Evolutionary conservation across 2,797 vertebrate species (phyloP).

Genomic region (Setipinna tenuifilis): DNA sequence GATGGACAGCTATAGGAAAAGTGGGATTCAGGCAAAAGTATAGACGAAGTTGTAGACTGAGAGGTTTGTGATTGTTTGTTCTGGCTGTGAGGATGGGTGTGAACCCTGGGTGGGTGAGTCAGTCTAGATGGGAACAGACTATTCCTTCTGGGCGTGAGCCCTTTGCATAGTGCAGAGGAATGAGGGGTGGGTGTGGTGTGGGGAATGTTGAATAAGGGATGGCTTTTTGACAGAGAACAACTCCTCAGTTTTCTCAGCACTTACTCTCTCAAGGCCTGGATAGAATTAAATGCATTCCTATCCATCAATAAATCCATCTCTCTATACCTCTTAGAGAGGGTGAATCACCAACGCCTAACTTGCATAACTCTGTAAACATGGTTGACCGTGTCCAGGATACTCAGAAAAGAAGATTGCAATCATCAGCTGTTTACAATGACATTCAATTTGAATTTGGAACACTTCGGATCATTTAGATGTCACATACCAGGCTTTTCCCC

Average conservation of each 20-base stretch:
- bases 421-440: not conserved
- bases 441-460: not conserved
- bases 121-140: not conserved
- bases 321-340: not conserved
- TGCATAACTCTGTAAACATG: not conserved
- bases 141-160: not conserved
- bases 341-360: not conserved
- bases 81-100: constrained; percentile 1
- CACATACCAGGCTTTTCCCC: not conserved
- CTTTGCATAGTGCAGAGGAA: not conserved
- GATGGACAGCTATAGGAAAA: not conserved
- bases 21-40: not conserved
- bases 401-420: not conserved
- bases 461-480: not conserved
- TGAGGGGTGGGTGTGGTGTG: not conserved
- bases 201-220: not conserved
- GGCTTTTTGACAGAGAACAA: not conserved
- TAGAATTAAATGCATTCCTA: not conserved
- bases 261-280: not conserved
- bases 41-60: not conserved
- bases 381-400: not conserved
- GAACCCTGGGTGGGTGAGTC: not conserved
- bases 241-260: not conserved
- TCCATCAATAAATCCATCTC: not conserved
- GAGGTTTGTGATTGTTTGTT: not conserved